Evolutionary conservation across 2,113 vertebrate genomes (phyloP), one percentile per base, ranked within the genome.

Genomic region (Anas platyrhynchos): DNA sequence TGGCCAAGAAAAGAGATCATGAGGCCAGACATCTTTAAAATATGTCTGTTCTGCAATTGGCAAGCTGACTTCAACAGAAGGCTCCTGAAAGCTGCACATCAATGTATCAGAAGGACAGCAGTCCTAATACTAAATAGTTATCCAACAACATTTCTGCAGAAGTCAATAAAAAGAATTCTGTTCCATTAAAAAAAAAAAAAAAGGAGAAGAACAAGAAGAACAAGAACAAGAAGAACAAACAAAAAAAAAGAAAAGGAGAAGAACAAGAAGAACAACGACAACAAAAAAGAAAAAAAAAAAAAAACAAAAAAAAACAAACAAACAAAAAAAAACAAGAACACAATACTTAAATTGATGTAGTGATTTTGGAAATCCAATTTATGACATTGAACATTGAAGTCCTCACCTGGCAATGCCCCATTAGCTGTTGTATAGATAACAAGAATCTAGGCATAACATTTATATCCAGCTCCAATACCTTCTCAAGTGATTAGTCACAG

Each of bases 11-110:
- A 6, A 69, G 32, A 43, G 16, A 50, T 9, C n/a, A 13, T 62
- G 63, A 89, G 27, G 76, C 18, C 8, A 62, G 41, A 8, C 31
- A 66, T 59, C 75, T 82, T 67, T 65, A 85, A 68, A 87, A 63
- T 44, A 38, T 0, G 0, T 17, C 6, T 44, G 5, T 36, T n/a
- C 2, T 78, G 48, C 26, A 81, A 18, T 1, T 63, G 34, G 13
- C 36, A 76, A 21, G 21, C 20, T 86, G 44, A 62, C n/a, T 77
- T 55, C 71, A 66, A 7, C 27, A 73, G 62, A 62, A 73, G 11
- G 9, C 6, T 89, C 6, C 41, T 55, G 44, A 62, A 89, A 73
- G 18, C 21, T 59, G 7, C 6, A 44, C 6, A 62, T 41, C 29
- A 13, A 84, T 66, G 25, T 62, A 55, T 46, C 31, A 88, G 41